Conservation (phyloP, 2,113 vertebrate genomes). For the Rhagologus leucostigma region DNA sequence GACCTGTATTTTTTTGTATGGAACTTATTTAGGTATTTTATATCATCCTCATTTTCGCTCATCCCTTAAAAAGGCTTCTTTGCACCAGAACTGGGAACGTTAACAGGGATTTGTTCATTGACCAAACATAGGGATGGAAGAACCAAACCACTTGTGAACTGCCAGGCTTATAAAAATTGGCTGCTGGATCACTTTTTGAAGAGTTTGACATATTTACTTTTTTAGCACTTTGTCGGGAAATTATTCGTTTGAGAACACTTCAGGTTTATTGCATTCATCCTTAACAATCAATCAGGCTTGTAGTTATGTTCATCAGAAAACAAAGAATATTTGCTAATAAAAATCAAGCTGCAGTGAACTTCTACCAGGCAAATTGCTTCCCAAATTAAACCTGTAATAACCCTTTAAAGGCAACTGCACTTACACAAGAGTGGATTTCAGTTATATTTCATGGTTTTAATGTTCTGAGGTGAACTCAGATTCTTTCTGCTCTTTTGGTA, state of each 20-base stretch:
- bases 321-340: background rate
- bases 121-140: background rate
- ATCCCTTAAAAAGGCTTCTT: background rate
- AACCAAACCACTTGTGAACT: background rate
- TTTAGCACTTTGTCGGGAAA: background rate
- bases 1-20: background rate
- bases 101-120: background rate
- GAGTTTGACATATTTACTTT: background rate
- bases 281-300: background rate
- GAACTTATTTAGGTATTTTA: background rate
- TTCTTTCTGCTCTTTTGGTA: background rate
- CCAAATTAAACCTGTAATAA: background rate
- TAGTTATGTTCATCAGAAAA: background rate
- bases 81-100: background rate
- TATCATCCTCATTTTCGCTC: background rate
- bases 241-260: background rate
- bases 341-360: background rate
- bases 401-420: background rate
- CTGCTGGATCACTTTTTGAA: background rate
- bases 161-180: background rate
- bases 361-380: background rate
- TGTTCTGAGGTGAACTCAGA: background rate
- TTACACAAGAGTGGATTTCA: background rate
- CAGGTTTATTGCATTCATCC: background rate
- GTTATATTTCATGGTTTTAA: background rate